These are phyloP conservation scores for Anticlea derivata DNA, from an alignment of 2,888 invertebrate species.

Conservation along the genomic window DNA sequence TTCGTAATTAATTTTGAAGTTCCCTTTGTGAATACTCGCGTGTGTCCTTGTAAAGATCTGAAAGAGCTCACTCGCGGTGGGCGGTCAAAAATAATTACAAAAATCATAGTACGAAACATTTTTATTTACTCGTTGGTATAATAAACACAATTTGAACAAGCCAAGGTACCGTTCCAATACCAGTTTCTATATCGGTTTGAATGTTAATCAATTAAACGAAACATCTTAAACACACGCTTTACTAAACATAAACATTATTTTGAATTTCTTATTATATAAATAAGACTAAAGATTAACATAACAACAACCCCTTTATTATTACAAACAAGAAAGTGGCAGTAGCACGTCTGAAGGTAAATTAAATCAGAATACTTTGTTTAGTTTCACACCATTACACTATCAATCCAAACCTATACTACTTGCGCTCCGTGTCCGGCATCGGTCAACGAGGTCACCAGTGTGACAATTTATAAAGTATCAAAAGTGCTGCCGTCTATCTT, in stretches of 20 bases:
- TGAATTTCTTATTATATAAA: constrained; percentile 70
- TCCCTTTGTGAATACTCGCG: constrained; percentile 63
- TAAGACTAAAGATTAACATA: constrained; percentile 76
- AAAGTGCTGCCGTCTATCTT: constrained; percentile 52
- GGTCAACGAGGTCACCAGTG: constrained; percentile 39
- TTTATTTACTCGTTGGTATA: constrained; percentile 82
- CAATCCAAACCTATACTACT: constrained; percentile 16
- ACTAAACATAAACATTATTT: constrained; percentile 69
- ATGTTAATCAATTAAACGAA: constrained; percentile 73
- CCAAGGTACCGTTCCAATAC: constrained; percentile 69
- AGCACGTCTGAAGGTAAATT: constrained; percentile 22
- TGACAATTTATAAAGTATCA: constrained; percentile 50
- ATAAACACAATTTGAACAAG: constrained; percentile 82
- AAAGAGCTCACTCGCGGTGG: constrained; percentile 66
- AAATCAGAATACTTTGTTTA: constrained; percentile 31
- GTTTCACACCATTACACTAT: constrained; percentile 22
- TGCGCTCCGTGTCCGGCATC: constrained; percentile 8
- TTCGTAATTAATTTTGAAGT: constrained; percentile 81
- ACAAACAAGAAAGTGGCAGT: constrained; percentile 58
- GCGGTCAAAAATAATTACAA: constrained; percentile 82
- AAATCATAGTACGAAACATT: constrained; percentile 82
- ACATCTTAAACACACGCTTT: constrained; percentile 71
- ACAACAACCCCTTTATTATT: constrained; percentile 74
- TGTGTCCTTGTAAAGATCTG: constrained; percentile 73
- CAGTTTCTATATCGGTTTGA: constrained; percentile 69